Evolutionary conservation across 2,797 vertebrate species (phyloP).

Genomic region (Jordanella pulchra): DNA sequence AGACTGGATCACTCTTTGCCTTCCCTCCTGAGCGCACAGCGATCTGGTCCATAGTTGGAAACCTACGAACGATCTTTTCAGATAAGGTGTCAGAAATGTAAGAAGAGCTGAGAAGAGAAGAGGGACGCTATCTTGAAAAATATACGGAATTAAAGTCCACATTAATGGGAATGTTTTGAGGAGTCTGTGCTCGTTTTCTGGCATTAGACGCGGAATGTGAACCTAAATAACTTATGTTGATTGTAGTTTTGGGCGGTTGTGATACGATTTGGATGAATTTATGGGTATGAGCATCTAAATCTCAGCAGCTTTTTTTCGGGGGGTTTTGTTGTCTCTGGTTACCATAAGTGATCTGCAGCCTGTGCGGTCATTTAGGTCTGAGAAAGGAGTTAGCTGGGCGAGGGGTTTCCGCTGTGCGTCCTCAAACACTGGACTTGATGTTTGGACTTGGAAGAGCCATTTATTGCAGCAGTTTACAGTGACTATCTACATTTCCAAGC

Average conservation of each 20-base stretch:
- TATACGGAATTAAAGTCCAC: conserved; percentile 62
- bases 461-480: conserved; percentile 27
- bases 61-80: conserved; percentile 38
- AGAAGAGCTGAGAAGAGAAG: conserved; percentile 43
- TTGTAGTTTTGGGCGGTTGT: conserved; percentile 64
- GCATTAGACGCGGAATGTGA: conserved; percentile 70
- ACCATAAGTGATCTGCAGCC: conserved; percentile 49
- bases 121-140: conserved; percentile 43
- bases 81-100: conserved; percentile 59
- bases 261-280: conserved; percentile 53
- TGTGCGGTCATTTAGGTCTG: conserved; percentile 33
- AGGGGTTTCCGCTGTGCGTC: conserved; percentile 31
- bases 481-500: conserved; percentile 37
- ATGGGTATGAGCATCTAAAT: conserved; percentile 49
- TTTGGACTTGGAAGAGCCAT: conserved; percentile 39
- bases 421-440: conserved; percentile 41
- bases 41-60: conserved; percentile 51
- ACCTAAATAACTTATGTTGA: conserved; percentile 72
- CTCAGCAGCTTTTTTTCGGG: conserved; percentile 33
- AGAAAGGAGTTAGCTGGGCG: conserved; percentile 44
- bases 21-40: conserved; percentile 56
- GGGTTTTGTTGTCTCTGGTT: conserved; percentile 25
- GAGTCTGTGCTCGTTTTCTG: conserved; percentile 66
- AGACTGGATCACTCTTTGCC: conserved; percentile 56
- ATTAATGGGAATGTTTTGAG: conserved; percentile 69